A percentile compares a stretch with the other conserved stretches of the same genome.
phyloP scores from a whole-genome alignment of 2,888 invertebrate genomes.

The Cryptocheilus praepositus region DNA sequence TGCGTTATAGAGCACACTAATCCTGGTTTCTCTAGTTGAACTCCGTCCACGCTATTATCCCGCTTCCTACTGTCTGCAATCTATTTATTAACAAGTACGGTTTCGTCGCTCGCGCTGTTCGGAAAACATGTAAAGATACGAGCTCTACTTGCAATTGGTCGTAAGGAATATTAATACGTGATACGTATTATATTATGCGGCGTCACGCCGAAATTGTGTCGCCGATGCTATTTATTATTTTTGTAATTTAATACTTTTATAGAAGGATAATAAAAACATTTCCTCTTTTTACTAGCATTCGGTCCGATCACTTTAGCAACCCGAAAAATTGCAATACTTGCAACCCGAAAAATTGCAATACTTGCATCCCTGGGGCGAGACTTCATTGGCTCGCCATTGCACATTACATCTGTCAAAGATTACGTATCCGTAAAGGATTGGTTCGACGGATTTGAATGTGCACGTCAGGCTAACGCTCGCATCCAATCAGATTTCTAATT shows the following conservation, averaged over 20 bases:
- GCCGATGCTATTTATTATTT: conserved; percentile 50
- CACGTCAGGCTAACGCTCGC: too few species aligned
- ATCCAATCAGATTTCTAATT: too few species aligned
- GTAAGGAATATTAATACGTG: conserved; percentile 26
- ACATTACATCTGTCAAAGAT: too few species aligned
- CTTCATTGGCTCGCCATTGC: too few species aligned
- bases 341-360: too few species aligned
- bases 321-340: too few species aligned
- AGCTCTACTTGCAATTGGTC: background rate
- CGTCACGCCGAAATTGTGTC: conserved; percentile 22
- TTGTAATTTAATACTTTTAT: conserved; percentile 46
- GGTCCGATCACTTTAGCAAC: too few species aligned
- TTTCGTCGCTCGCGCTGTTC: conserved; percentile 29
- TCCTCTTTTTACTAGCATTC: too few species aligned
- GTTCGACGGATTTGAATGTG: too few species aligned
- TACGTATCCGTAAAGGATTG: too few species aligned
- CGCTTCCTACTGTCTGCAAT: conserved; percentile 31
- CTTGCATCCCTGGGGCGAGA: too few species aligned
- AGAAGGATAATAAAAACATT: too few species aligned
- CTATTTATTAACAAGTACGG: conserved; percentile 60
- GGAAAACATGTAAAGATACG: conserved; percentile 43
- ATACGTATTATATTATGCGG: conserved; percentile 29
- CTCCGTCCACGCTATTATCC: background rate
- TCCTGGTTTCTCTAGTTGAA: conserved; percentile 86
- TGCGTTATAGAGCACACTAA: conserved; percentile 97